Base-by-base conservation (phyloP, 2,797 vertebrate genomes). In the Danio albolineatus region DNA sequence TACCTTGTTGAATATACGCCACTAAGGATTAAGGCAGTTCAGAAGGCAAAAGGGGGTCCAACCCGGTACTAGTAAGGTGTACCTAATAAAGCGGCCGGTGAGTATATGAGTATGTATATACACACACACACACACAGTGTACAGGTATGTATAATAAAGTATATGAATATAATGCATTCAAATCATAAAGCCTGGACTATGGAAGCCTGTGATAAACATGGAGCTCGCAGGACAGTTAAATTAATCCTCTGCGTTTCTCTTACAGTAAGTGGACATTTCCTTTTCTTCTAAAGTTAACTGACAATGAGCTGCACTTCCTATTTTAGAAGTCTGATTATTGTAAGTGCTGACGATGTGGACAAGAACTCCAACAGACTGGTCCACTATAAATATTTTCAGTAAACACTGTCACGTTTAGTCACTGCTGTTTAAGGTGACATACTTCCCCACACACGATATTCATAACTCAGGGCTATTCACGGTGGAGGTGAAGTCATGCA, bases 321-420 rank as follows among this genome's bases (percentile, higher is more conserved):
- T 78, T 78, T 78, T n/a, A 19, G 65, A 12, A 10, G 12, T 39
- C 5, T 36, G 43, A 12, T 57, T 60, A 49, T 41, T 16, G n/a
- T 61, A 51, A 60, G 17, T 16, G 64, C 10, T 78, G 28, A 69
- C 60, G n/a, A 70, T 60, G 28, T n/a, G 1, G 49, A 41, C 13
- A 78, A 51, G 54, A 78, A 39, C 49, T 8, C 19, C 43, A n/a
- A 19, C 65, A 70, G 16, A 41, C 12, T 51, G 44, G 49, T 12
- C 41, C 21, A 14, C 57, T 46, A 46, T 13, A 14, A 28, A 9
- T 78, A 60, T 78, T 78, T 78, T 12, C 65, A 49, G 76, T 78
- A 78, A 70, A 70, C 51, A 60, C 21, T 9, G 49, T 10, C 4
- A 13, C 6, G 21, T 48, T 78, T 67, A 60, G 66, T 70, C 65